Base-by-base conservation (phyloP, 23 tunicate genomes). In the Trididemnum nubilum region DNA sequence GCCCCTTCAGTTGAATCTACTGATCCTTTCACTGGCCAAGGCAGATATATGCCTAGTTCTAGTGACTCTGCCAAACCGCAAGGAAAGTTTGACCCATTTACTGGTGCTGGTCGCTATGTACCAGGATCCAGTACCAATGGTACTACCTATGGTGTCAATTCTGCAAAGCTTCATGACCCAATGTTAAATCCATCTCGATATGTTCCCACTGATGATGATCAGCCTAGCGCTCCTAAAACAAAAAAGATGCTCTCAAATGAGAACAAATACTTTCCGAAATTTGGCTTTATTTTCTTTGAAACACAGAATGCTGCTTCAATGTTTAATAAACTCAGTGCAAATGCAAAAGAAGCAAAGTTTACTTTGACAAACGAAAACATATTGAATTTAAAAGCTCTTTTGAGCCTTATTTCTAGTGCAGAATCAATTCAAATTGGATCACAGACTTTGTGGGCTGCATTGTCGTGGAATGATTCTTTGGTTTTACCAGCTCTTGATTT, bases 41-140 rank as follows among this genome's bases (percentile, higher is more conserved):
- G 89, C 1, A 50, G 95, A 34, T 81, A 89, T 58, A 79, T 37
- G 18, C 95, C 95, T 1, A 5, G 31, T n/a, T 25, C 18, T 9
- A 15, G 63, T 26, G 78, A 58, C 7, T n/a, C 24, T 33, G 29
- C 50, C 26, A 44, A 51, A 49, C 35, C 59, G 25, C 40, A n/a
- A 18, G 39, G 38, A 12, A 38, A 49, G 0, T 24, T 15, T 59
- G 97, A 91, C 50, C 97, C 97, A 25, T 91, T 85, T 60, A 91
- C 97, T 25, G 90, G 90, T 0, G 87, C 84, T 51, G 94, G 90
- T 24, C 78, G 94, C n/a, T 94, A 94, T 72, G 54, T 76, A 21
- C 94, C 98, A 0, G 83, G 77, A 24, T 36, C 84, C n/a, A 65
- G 59, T 36, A 38, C 57, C 31, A 40, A 73, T 22, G 39, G 39